These are phyloP conservation scores for Mechanitis mazaeus DNA, from an alignment of 2,888 invertebrate genomes.

Conservation along the genomic window DNA sequence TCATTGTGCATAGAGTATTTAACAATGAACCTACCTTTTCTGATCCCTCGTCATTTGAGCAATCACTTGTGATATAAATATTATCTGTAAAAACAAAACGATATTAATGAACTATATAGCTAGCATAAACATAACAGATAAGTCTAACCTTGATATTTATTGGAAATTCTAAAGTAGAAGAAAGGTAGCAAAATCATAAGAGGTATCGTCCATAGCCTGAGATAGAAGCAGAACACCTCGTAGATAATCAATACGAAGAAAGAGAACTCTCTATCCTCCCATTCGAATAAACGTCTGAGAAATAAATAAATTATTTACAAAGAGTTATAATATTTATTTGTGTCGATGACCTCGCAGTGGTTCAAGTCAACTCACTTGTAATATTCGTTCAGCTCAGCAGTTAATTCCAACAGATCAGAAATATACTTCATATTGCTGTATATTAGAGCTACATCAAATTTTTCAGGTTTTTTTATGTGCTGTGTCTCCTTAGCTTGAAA, in stretches of 20 bases:
- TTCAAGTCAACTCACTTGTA: slow-evolving; percentile 49
- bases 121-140: neutral
- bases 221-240: slow-evolving; percentile 56
- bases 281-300: slow-evolving; percentile 55
- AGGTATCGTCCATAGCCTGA: slow-evolving; percentile 53
- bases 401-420: slow-evolving; percentile 43
- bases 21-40: slow-evolving; percentile 13
- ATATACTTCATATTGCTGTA: slow-evolving; percentile 59
- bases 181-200: slow-evolving; percentile 49
- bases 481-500: slow-evolving; percentile 60
- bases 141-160: slow-evolving; percentile 36
- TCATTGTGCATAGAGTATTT: no score
- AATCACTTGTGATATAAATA: slow-evolving; percentile 14
- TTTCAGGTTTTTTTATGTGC: slow-evolving; percentile 50
- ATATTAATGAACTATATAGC: slow-evolving; percentile 5
- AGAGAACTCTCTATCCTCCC: slow-evolving; percentile 57
- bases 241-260: slow-evolving; percentile 43
- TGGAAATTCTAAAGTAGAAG: slow-evolving; percentile 44
- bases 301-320: neutral
- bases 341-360: no score
- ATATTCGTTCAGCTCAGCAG: slow-evolving; percentile 46
- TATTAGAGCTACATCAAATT: slow-evolving; percentile 54
- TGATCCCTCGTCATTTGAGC: slow-evolving; percentile 16
- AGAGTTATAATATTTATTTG: no score
- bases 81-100: slow-evolving; percentile 21